Evolutionary conservation across 2,113 vertebrate species (phyloP).

Genomic region (Verasper variegatus): DNA sequence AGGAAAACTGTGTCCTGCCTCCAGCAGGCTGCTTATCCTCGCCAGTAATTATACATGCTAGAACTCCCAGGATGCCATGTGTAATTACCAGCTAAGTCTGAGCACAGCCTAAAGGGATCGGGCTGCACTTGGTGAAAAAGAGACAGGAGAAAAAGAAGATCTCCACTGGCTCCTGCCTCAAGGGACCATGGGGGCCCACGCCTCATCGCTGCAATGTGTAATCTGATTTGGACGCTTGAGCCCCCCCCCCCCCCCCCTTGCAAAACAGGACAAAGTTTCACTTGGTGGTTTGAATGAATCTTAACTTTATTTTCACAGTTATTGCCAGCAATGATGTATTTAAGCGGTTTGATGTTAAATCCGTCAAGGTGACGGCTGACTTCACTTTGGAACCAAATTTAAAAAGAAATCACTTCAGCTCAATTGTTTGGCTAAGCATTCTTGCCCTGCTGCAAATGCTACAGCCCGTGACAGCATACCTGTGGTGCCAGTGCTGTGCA

Average conservation of each 20-base stretch:
- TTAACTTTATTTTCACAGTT: neutral
- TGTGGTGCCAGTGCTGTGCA: conserved; percentile 42
- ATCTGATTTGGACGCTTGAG: conserved; percentile 33
- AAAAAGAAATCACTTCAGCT: conserved; percentile 9
- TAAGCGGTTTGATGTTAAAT: neutral
- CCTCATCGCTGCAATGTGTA: conserved; percentile 34
- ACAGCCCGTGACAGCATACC: conserved; percentile 40
- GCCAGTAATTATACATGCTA: conserved; percentile 76
- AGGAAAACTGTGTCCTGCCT: conserved; percentile 67
- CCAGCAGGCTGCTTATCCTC: conserved; percentile 65
- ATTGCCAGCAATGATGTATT: conserved; percentile 18
- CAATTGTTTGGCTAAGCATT: neutral
- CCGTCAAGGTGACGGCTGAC: neutral
- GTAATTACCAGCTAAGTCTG: conserved; percentile 75
- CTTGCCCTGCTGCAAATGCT: conserved; percentile 33
- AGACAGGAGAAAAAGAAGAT: conserved; percentile 23
- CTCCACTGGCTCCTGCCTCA: conserved; percentile 43
- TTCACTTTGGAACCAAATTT: conserved; percentile 3
- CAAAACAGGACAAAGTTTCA: conserved; percentile 19
- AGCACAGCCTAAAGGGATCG: conserved; percentile 64
- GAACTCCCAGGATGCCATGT: conserved; percentile 74
- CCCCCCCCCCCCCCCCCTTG: neutral
- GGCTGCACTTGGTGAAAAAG: conserved; percentile 43
- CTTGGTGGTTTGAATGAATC: neutral
- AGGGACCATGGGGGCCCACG: conserved; percentile 30